Conservation (phyloP, 53 echinoderm and acorn worm species). For the Zoroaster sp. region DNA sequence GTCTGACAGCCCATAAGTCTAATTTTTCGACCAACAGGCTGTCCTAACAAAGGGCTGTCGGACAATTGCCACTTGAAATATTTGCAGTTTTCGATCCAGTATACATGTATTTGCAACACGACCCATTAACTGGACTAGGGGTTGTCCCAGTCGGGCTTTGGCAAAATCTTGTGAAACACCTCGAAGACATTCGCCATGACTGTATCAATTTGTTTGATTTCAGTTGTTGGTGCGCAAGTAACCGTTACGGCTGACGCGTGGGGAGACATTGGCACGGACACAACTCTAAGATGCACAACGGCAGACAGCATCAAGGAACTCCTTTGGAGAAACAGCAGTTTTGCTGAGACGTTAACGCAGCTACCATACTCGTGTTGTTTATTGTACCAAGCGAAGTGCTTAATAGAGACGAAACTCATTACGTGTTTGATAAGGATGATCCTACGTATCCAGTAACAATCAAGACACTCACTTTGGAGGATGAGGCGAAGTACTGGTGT, state of each 20-base stretch:
- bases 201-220: too few species aligned
- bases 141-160: too few species aligned
- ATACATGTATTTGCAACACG: too few species aligned
- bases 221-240: neutral
- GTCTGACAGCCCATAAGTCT: too few species aligned
- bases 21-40: too few species aligned
- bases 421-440: neutral
- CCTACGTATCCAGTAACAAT: neutral
- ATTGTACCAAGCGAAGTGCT: neutral
- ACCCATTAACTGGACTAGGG: too few species aligned
- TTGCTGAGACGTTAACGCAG: neutral
- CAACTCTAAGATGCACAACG: neutral
- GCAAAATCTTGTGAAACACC: too few species aligned
- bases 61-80: too few species aligned
- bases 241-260: neutral
- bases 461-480: neutral
- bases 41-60: too few species aligned
- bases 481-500: neutral
- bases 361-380: neutral
- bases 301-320: neutral
- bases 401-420: neutral
- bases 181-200: too few species aligned
- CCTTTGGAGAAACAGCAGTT: neutral
- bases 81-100: too few species aligned
- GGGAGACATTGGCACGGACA: neutral